These are phyloP conservation scores for Macrobrachium nipponense DNA, from an alignment of 1,140 invertebrate species.

Conservation along the genomic window DNA sequence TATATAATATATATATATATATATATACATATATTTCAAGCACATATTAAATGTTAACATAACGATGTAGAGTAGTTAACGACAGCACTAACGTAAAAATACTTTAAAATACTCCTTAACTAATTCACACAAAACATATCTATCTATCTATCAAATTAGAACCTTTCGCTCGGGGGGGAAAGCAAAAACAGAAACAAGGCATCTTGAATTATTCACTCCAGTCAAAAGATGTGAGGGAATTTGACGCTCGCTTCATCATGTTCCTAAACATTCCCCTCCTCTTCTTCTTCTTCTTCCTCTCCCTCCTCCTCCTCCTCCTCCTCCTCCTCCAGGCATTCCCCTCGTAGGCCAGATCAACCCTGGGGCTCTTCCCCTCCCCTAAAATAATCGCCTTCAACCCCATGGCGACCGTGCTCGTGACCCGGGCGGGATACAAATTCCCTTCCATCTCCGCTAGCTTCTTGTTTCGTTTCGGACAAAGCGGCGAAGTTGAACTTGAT, in stretches of 20 bases:
- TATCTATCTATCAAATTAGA: no score
- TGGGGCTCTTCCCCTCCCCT: no score
- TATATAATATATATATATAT: not conserved
- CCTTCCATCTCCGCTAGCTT: no score
- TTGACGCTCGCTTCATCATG: slow-evolving; percentile 57
- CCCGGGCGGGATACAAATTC: no score
- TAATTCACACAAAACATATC: no score
- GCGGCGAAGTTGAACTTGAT: no score
- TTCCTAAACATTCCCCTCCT: not conserved
- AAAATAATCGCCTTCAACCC: no score
- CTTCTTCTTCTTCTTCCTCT: not conserved
- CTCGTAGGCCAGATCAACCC: not conserved
- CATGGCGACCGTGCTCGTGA: no score
- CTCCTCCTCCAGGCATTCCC: not conserved
- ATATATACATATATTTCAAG: not conserved
- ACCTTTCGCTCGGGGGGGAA: not conserved
- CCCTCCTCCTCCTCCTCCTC: slow-evolving; percentile 3
- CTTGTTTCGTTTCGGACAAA: no score
- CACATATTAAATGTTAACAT: not conserved
- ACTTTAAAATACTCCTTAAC: not conserved
- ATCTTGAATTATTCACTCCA: slow-evolving; percentile 58
- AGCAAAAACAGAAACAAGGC: not conserved
- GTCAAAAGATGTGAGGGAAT: slow-evolving; percentile 57
- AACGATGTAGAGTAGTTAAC: not conserved
- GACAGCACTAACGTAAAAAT: not conserved